phyloP scores from a whole-genome alignment of 1,140 invertebrate species.

The Drosophila melanica region DNA sequence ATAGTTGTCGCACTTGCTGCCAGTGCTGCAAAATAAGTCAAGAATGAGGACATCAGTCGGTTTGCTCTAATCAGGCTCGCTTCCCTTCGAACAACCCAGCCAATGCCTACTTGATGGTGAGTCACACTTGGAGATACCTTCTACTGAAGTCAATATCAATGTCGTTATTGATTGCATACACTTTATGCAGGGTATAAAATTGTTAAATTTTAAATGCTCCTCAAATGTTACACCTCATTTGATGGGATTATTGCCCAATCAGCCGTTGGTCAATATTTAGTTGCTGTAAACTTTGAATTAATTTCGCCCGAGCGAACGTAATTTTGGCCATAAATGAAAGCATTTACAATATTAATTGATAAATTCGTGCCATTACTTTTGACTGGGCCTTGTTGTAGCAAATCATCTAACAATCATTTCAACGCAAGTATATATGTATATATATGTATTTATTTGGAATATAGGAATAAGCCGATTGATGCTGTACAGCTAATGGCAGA shows the following conservation, averaged over 20 bases:
- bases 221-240: neutral
- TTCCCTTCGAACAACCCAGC: neutral
- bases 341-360: constrained; percentile 49
- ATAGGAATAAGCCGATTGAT: constrained; percentile 16
- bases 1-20: constrained; percentile 45
- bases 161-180: too few species aligned
- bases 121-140: neutral
- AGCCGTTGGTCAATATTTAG: neutral
- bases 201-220: neutral
- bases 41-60: constrained; percentile 52
- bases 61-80: neutral
- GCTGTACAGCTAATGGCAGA: neutral
- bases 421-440: neutral
- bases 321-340: neutral
- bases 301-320: neutral
- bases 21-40: constrained; percentile 69
- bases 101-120: constrained; percentile 19
- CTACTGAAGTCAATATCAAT: too few species aligned
- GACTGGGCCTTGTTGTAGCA: neutral
- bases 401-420: neutral
- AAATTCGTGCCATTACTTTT: constrained; percentile 18
- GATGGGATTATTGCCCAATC: neutral
- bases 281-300: neutral
- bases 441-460: neutral
- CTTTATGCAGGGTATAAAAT: too few species aligned